Conservation (phyloP, 2,113 vertebrate species). For the Eidolon helvum region DNA sequence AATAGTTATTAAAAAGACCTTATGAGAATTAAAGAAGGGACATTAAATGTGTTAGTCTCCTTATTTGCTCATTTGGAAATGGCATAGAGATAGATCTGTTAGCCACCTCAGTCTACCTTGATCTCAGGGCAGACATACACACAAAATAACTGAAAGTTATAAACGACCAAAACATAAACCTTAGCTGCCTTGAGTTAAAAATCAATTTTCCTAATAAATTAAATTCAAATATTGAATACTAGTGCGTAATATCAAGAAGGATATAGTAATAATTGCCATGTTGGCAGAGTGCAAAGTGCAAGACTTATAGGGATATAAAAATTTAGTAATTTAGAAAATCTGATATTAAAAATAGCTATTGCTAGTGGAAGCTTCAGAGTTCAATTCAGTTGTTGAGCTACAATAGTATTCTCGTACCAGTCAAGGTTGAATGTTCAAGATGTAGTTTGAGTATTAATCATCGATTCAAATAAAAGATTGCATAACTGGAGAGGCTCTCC, state of each 20-base stretch:
- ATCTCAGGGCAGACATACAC: neutral
- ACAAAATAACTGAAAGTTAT: conserved; percentile 64
- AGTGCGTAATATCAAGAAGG: conserved; percentile 78
- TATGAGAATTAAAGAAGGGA: conserved; percentile 38
- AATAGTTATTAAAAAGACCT: conserved; percentile 64
- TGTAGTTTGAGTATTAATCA: conserved; percentile 46
- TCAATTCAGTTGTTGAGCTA: conserved; percentile 58
- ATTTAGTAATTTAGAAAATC: conserved; percentile 73
- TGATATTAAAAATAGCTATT: conserved; percentile 60
- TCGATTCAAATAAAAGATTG: conserved; percentile 17
- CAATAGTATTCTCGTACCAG: conserved; percentile 24
- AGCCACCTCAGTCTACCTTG: conserved; percentile 23
- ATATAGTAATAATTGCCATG: conserved; percentile 78
- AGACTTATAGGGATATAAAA: conserved; percentile 71
- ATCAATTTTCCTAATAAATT: conserved; percentile 83
- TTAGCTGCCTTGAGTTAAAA: conserved; percentile 79
- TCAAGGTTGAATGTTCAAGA: conserved; percentile 52
- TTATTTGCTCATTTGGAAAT: conserved; percentile 53
- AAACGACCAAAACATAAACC: conserved; percentile 80
- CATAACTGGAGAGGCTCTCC: conserved; percentile 10
- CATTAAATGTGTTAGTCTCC: neutral
- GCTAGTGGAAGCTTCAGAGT: conserved; percentile 21
- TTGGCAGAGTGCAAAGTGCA: conserved; percentile 71
- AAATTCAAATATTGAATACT: conserved; percentile 77
- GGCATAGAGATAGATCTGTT: neutral